A percentile compares a stretch with the other conserved stretches of the same genome.
These are phyloP conservation scores for Triplophysa tibetana DNA, from an alignment of 2,113 vertebrate genomes.

Conservation along the genomic window DNA sequence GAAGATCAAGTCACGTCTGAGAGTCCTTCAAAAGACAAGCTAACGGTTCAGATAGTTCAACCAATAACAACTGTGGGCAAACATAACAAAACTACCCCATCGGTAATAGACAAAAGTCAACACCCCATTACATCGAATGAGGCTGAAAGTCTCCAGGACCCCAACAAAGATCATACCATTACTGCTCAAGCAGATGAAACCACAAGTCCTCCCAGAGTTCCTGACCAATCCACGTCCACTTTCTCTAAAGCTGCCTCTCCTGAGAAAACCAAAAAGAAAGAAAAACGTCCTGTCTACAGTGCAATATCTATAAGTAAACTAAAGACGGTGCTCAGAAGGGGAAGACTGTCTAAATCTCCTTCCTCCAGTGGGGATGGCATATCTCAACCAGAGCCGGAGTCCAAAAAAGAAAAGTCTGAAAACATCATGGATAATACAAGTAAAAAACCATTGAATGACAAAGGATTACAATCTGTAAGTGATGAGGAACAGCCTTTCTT, in stretches of 20 bases:
- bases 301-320: slow-evolving; percentile 61
- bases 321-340: slow-evolving; percentile 64
- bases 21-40: slow-evolving; percentile 24
- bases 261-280: slow-evolving; percentile 38
- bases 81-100: slow-evolving; percentile 11
- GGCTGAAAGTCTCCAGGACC: neutral
- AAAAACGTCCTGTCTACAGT: slow-evolving; percentile 50
- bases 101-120: slow-evolving; percentile 34
- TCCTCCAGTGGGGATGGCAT: neutral
- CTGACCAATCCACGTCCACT: slow-evolving; percentile 25
- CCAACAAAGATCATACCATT: slow-evolving; percentile 10
- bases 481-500: neutral
- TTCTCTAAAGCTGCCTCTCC: neutral
- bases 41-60: neutral
- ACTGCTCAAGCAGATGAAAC: slow-evolving; percentile 5
- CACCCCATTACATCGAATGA: neutral
- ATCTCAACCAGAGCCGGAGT: slow-evolving; percentile 31
- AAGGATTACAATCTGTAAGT: neutral
- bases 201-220: slow-evolving; percentile 15
- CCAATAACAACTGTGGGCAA: slow-evolving; percentile 10
- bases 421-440: neutral
- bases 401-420: slow-evolving; percentile 33
- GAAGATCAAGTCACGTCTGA: neutral
- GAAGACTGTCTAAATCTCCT: slow-evolving; percentile 54
- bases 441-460: slow-evolving; percentile 12